Percentiles rank a stretch among this genome's conserved stretches.
phyloP scores from a whole-genome alignment of 2,888 invertebrate genomes.

The Erpobdella octoculata region DNA sequence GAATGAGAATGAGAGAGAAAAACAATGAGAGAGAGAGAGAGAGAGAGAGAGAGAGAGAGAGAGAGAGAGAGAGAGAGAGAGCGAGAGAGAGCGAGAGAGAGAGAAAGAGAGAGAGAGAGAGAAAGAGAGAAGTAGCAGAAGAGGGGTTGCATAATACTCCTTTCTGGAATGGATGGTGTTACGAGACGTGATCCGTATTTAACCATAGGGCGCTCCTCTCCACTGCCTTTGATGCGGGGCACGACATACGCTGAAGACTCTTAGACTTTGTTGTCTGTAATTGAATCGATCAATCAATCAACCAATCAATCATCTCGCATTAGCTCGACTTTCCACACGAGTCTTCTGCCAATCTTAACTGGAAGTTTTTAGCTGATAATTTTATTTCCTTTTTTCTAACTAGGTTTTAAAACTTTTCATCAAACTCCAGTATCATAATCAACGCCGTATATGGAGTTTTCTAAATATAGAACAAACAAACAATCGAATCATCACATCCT shows the following conservation, averaged over 20 bases:
- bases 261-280: slow-evolving; percentile 5
- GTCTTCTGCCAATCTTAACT: neutral
- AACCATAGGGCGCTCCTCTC: neutral
- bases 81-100: no score
- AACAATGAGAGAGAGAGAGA: slow-evolving; percentile 3
- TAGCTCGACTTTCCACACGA: neutral
- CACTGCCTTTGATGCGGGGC: neutral
- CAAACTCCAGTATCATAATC: no score
- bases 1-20: neutral
- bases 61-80: slow-evolving; percentile 11
- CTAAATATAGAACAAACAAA: no score
- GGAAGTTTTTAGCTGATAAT: neutral
- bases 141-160: neutral
- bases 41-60: neutral
- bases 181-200: neutral
- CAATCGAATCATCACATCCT: slow-evolving; percentile 10
- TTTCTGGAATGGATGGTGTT: no score
- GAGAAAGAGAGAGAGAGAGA: no score
- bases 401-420: no score
- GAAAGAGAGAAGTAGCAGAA: no score
- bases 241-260: neutral
- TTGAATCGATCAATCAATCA: slow-evolving; percentile 3
- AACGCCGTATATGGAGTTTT: no score
- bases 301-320: neutral
- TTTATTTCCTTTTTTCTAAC: no score